Conservation (phyloP, 2,113 vertebrate genomes). For the Plectropomus leopardus region DNA sequence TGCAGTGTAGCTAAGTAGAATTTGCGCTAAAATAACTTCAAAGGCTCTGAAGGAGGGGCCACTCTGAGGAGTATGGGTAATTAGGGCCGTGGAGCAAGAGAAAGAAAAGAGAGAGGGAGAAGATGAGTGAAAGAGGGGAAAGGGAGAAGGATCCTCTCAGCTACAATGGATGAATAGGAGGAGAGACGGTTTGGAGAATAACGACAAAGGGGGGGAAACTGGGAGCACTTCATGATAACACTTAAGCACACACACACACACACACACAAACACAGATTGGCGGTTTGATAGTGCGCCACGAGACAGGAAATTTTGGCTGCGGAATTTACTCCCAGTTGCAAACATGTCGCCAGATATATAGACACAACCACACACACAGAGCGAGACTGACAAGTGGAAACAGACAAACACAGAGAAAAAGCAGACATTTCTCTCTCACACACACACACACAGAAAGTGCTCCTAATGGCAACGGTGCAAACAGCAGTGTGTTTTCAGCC, state of each 20-base stretch:
- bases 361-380: slow-evolving; percentile 16
- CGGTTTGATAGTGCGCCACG: slow-evolving; percentile 36
- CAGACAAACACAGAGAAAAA: slow-evolving; percentile 32
- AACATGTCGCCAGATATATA: slow-evolving; percentile 49
- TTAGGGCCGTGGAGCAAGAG: slow-evolving; percentile 66
- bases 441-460: slow-evolving; percentile 49
- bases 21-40: slow-evolving; percentile 80
- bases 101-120: slow-evolving; percentile 54
- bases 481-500: slow-evolving; percentile 48
- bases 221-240: slow-evolving; percentile 50
- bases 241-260: slow-evolving; percentile 41
- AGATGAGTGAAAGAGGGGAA: slow-evolving; percentile 62
- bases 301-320: slow-evolving; percentile 53
- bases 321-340: slow-evolving; percentile 53
- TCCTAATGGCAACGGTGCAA: slow-evolving; percentile 56
- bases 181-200: slow-evolving; percentile 50
- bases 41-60: slow-evolving; percentile 75
- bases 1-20: slow-evolving; percentile 73
- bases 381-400: slow-evolving; percentile 21
- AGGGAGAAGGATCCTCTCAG: slow-evolving; percentile 66
- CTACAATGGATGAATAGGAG: slow-evolving; percentile 70
- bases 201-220: slow-evolving; percentile 4
- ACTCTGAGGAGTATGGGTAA: slow-evolving; percentile 73
- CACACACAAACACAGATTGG: slow-evolving; percentile 15
- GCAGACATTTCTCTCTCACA: slow-evolving; percentile 41